A percentile compares a stretch with the other conserved stretches of the same genome.
phyloP scores from a whole-genome alignment of 2,888 invertebrate species.

The Julus scanicus region DNA sequence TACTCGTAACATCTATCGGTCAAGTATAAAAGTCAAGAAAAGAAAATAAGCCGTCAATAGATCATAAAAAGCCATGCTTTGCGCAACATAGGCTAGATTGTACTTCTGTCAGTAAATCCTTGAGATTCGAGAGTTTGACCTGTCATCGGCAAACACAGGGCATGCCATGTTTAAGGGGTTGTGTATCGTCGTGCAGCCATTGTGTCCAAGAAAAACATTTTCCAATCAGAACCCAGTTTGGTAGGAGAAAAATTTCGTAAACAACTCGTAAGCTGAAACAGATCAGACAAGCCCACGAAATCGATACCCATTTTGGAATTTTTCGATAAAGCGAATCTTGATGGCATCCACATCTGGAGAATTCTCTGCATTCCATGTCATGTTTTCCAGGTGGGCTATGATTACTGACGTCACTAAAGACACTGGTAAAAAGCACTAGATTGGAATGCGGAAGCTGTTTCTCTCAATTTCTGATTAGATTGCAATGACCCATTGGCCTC shows the following conservation, averaged over 20 bases:
- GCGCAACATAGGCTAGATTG: constrained; percentile 18
- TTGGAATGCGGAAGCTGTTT: not conserved
- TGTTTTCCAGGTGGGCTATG: not conserved
- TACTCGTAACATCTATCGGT: constrained; percentile 7
- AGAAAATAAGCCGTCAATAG: constrained; percentile 39
- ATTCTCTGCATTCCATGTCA: not conserved
- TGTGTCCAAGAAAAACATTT: constrained; percentile 12
- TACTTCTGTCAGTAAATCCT: constrained; percentile 3
- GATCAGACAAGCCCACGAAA: not conserved
- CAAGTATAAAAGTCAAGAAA: constrained; percentile 24
- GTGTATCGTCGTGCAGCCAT: not conserved
- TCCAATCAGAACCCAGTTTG: not conserved
- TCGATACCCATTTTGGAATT: constrained; percentile 7
- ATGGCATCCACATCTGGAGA: not conserved
- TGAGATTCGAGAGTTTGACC: not conserved
- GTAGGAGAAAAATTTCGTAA: not conserved
- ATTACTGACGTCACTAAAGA: not conserved
- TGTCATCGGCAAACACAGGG: constrained; percentile 2
- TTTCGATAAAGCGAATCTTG: not conserved
- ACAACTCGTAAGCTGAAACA: not conserved
- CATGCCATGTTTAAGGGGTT: not conserved
- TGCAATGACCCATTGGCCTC: not conserved
- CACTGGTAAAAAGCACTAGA: not conserved
- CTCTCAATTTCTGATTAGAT: not conserved
- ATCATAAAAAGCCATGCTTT: constrained; percentile 36